phyloP scores from a whole-genome alignment of 1,140 invertebrate species.

The Drosophila subpulchrella region DNA sequence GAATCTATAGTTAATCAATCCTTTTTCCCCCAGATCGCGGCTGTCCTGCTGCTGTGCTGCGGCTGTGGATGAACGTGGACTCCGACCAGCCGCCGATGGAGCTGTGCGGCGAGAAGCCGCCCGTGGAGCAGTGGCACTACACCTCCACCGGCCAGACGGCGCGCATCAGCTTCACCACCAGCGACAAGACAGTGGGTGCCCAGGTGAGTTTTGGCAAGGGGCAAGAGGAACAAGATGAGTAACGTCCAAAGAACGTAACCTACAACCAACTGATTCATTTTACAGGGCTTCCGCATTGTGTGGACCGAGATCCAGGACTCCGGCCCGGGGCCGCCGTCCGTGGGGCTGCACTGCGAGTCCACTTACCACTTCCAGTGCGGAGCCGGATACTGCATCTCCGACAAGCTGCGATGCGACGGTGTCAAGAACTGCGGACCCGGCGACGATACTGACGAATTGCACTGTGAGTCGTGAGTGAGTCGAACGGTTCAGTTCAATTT shows the following conservation, averaged over 20 bases:
- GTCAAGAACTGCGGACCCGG: conserved; percentile 92
- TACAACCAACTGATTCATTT: background rate
- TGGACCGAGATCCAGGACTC: conserved; percentile 93
- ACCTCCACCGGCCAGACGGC: conserved; percentile 88
- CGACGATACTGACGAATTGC: conserved; percentile 92
- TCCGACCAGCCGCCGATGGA: conserved; percentile 91
- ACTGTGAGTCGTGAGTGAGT: conserved; percentile 90
- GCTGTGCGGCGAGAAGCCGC: conserved; percentile 93
- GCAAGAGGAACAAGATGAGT: too few species aligned
- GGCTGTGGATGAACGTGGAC: conserved; percentile 92
- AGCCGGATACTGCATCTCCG: conserved; percentile 92
- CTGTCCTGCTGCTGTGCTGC: conserved; percentile 94
- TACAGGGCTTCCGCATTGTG: conserved; percentile 92
- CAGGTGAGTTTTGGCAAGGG: conserved; percentile 52
- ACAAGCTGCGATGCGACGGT: conserved; percentile 91
- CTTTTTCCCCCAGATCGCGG: conserved; percentile 88
- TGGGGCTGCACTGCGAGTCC: conserved; percentile 82
- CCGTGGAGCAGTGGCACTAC: conserved; percentile 91
- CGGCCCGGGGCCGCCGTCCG: conserved; percentile 79
- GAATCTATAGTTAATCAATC: too few species aligned
- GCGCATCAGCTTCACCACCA: conserved; percentile 90
- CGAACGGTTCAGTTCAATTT: conserved; percentile 85
- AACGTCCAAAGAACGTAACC: too few species aligned
- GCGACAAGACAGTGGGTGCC: conserved; percentile 92
- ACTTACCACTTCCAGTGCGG: conserved; percentile 84